Base-by-base conservation (phyloP, 2,888 invertebrate genomes). In the Oligia latruncula region DNA sequence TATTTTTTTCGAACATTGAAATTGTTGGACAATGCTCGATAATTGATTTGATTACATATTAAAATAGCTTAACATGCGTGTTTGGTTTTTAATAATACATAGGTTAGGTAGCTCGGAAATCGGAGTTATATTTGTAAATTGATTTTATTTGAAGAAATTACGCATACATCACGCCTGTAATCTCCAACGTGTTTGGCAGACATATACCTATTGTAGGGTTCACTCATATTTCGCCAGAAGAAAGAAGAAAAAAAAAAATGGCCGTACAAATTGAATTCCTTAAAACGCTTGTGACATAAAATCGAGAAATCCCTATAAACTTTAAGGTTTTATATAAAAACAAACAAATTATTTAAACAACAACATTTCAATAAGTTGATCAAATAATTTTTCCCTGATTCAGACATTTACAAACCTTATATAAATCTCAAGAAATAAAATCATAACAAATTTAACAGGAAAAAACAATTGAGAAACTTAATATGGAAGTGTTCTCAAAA, bases 391-490 rank as follows among this genome's bases (percentile, higher is more conserved):
- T 60, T 40, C 29, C 23, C 23, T 29, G 35, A 73, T 68, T 62
- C 4, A n/a, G 23, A 68, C 9, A 52, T 23, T 43, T 60, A 13
- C 20, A n/a, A 40, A 46, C 60, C n/a, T 64, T 68, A n/a, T 13
- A 46, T 43, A 67, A 81, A 67, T 55, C 46, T n/a, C n/a, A 20
- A 58, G 15, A 49, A 74, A 77, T 20, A 68, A 74, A 78, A 79
- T 68, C 43, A n/a, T 11, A 66, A 49, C 71, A 55, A 46, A 74
- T 40, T 35, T 13, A 82, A 73, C 62, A 79, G 82, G 66, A 78
- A 86, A 84, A 84, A 78, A 82, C 49, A 77, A 74, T 66, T 66
- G 29, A 43, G 46, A 78, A 84, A 77, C 64, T 62, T 71, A 83
- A 73, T 68, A 79, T 17, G 46, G 67, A 76, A 81, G 81, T 49